These are phyloP conservation scores for Ahaetulla prasina DNA, from an alignment of 2,113 vertebrate genomes.

Conservation along the genomic window DNA sequence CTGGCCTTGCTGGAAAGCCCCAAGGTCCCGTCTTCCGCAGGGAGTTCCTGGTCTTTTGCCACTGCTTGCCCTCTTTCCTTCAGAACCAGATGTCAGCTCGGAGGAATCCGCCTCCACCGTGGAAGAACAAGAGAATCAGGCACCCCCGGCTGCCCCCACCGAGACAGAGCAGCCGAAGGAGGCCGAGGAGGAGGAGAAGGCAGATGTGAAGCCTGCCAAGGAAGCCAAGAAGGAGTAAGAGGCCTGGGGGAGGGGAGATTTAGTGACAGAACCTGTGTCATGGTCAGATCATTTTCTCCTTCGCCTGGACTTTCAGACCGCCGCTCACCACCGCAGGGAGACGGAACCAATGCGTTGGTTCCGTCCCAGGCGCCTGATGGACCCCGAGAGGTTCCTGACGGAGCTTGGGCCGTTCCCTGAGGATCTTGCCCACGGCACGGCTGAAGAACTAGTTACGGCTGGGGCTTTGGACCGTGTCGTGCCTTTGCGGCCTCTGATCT, in stretches of 20 bases:
- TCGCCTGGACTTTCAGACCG: no score
- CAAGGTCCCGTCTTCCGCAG: background rate
- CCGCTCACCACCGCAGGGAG: no score
- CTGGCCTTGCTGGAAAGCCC: background rate
- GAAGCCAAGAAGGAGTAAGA: conserved; percentile 86
- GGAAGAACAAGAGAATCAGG: conserved; percentile 78
- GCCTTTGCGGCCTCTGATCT: no score
- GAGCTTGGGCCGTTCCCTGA: no score
- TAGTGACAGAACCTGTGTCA: no score
- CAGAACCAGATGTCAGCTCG: conserved; percentile 79
- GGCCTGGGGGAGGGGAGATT: background rate
- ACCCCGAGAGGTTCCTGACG: no score
- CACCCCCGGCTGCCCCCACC: conserved; percentile 67
- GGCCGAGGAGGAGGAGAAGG: conserved; percentile 68
- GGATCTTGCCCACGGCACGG: no score
- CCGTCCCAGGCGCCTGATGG: no score
- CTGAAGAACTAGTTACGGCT: no score
- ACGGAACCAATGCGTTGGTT: no score
- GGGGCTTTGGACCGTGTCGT: no score
- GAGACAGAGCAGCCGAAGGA: conserved; percentile 72
- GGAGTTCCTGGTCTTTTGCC: background rate
- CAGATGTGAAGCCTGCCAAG: conserved; percentile 72
- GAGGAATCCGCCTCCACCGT: conserved; percentile 83
- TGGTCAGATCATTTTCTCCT: no score
- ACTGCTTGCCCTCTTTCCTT: background rate